Percentiles rank a stretch among this genome's conserved stretches.
Evolutionary conservation across 2,888 invertebrate species (phyloP).

Genomic region (Arrhopalites spinosus): DNA sequence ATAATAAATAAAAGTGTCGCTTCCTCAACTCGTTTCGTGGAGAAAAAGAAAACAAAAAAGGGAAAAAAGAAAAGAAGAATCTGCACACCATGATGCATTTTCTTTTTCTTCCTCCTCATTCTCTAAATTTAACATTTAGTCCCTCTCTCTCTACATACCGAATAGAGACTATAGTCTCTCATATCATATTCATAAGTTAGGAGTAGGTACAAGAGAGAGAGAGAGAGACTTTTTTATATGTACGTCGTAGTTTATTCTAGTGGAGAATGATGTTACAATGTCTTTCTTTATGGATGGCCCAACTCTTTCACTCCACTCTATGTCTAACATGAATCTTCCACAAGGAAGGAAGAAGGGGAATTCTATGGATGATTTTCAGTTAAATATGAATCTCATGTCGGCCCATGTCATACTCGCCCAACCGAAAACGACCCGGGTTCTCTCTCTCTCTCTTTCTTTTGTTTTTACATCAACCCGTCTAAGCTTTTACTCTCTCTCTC

Average conservation of each 20-base stretch:
- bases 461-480: conserved; percentile 13
- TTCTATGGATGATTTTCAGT: conserved; percentile 33
- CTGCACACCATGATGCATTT: conserved; percentile 17
- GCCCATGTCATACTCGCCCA: conserved; percentile 43
- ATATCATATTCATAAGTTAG: too few species aligned
- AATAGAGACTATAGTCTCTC: neutral
- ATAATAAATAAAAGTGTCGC: conserved; percentile 55
- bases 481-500: neutral
- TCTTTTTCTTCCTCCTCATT: neutral
- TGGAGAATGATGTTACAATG: too few species aligned
- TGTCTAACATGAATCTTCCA: too few species aligned
- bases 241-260: too few species aligned
- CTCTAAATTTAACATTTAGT: neutral
- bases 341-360: conserved; percentile 15
- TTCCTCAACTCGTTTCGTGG: conserved; percentile 10
- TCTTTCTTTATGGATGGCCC: conserved; percentile 24
- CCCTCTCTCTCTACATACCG: neutral
- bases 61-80: conserved; percentile 22
- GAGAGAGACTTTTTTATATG: too few species aligned
- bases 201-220: too few species aligned
- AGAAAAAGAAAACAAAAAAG: conserved; percentile 39
- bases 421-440: conserved; percentile 42
- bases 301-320: neutral
- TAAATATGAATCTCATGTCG: conserved; percentile 46
- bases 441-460: neutral